phyloP scores from a whole-genome alignment of 2,888 invertebrate genomes.

The Sympetrum striolatum region DNA sequence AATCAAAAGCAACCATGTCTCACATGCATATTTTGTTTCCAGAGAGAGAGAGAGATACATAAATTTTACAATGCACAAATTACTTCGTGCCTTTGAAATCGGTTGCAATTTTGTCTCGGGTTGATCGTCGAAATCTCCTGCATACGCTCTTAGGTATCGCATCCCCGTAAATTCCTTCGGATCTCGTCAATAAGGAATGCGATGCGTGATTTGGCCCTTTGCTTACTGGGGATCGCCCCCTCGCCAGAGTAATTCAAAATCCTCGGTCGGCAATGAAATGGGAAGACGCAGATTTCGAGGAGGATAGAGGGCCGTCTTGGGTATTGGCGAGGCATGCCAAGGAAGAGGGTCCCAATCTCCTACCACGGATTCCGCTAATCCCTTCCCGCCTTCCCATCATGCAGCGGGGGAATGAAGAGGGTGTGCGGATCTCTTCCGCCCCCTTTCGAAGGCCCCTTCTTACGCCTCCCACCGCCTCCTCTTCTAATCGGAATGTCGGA shows the following conservation, averaged over 20 bases:
- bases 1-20: too few relatives aligned
- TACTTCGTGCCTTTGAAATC: background rate
- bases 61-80: too few relatives aligned
- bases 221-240: background rate
- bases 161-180: background rate
- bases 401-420: background rate
- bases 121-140: background rate
- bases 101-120: too few relatives aligned
- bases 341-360: background rate
- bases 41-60: too few relatives aligned
- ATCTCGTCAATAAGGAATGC: background rate
- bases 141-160: background rate
- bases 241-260: background rate
- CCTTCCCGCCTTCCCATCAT: conserved; percentile 12
- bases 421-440: background rate
- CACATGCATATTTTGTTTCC: too few relatives aligned
- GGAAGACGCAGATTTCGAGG: background rate
- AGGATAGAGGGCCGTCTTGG: background rate
- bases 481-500: conserved; percentile 34
- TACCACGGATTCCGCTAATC: background rate
- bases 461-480: background rate
- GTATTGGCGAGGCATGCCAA: background rate
- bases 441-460: background rate
- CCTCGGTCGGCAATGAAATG: background rate
- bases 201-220: background rate